These are phyloP conservation scores for Pristionchus maxplancki DNA, from an alignment of 2,888 invertebrate genomes.

Conservation along the genomic window DNA sequence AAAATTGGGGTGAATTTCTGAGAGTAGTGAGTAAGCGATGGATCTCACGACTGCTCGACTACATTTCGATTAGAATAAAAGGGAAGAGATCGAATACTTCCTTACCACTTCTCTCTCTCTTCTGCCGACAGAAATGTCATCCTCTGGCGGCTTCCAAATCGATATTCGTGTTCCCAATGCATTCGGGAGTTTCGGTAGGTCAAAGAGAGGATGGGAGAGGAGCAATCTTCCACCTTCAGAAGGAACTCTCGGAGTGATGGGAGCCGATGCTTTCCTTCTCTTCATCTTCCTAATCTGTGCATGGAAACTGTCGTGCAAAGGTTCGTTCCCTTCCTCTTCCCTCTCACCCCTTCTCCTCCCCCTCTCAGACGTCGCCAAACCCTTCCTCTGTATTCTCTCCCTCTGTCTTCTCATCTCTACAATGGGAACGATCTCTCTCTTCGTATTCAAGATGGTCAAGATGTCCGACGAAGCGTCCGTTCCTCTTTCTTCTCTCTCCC, in stretches of 20 bases:
- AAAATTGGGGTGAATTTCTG: neutral
- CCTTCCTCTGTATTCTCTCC: constrained; percentile 13
- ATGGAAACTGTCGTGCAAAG: constrained; percentile 17
- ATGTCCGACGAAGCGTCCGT: neutral
- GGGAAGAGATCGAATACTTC: neutral
- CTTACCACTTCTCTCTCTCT: neutral
- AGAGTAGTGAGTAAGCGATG: neutral
- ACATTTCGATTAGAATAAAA: neutral
- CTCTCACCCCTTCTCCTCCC: neutral
- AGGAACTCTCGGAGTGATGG: neutral
- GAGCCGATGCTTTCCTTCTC: neutral
- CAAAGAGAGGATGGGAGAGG: neutral
- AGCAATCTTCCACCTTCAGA: neutral
- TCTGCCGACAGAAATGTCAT: neutral
- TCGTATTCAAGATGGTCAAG: constrained; percentile 27
- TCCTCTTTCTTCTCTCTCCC: neutral
- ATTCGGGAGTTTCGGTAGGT: constrained; percentile 33
- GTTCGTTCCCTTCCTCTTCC: neutral
- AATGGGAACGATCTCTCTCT: neutral
- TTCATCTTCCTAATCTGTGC: constrained; percentile 7
- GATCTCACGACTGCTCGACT: neutral
- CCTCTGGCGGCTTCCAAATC: neutral
- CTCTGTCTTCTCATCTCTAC: neutral
- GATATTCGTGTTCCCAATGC: constrained; percentile 25
- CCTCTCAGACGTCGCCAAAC: constrained; percentile 3